Conservation (phyloP, 1,140 invertebrate genomes). For the Harlomillsia oculata region DNA sequence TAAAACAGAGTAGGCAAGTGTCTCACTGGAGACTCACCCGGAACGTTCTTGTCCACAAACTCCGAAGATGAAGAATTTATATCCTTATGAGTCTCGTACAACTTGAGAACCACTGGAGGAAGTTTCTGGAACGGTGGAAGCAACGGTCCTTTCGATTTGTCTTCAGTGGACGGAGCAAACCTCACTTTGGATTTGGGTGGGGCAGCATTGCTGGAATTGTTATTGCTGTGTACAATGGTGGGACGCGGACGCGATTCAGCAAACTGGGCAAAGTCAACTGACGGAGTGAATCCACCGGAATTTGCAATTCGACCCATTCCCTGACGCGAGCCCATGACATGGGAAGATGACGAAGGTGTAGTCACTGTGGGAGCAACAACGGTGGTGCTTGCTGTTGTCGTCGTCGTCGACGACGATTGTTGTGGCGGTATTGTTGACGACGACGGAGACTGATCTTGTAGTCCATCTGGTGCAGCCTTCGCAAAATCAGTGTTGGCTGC, state of each 20-base stretch:
- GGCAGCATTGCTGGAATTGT: not conserved
- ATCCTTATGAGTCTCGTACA: not conserved
- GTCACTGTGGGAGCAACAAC: not conserved
- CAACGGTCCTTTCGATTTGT: not conserved
- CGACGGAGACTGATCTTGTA: too few species aligned
- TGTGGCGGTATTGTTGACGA: too few species aligned
- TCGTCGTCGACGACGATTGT: too few species aligned
- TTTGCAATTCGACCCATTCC: too few species aligned
- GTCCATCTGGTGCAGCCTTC: too few species aligned
- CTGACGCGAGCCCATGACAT: conserved; percentile 4
- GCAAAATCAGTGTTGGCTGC: too few species aligned
- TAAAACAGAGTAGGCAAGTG: conserved; percentile 16
- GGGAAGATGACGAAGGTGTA: not conserved
- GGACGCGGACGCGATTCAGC: not conserved
- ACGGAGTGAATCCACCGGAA: conserved; percentile 1
- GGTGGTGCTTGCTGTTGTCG: not conserved
- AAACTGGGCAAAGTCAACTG: conserved; percentile 7
- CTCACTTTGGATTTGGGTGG: too few species aligned
- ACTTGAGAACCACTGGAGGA: not conserved
- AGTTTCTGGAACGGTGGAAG: not conserved
- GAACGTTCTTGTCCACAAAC: not conserved
- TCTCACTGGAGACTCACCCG: not conserved
- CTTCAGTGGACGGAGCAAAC: not conserved
- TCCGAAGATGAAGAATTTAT: not conserved
- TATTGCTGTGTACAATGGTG: not conserved